Conservation (phyloP, 2,113 vertebrate genomes). For the Lampris megalopsis region DNA sequence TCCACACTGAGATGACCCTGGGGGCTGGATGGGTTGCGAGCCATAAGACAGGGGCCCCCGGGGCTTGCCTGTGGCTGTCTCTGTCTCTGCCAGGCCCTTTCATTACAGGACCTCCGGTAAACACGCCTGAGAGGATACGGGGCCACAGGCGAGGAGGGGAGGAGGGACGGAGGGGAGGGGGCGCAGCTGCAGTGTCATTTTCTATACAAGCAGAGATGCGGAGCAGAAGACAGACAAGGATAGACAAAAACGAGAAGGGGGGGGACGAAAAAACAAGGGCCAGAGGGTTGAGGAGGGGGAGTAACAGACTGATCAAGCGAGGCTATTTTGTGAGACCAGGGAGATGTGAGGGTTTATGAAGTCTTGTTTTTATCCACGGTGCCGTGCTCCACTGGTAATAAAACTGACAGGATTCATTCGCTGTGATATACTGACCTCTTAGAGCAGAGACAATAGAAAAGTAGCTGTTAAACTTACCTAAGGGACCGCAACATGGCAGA, state of each 20-base stretch:
- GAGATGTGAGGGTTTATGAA: slow-evolving; percentile 83
- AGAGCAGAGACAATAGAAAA: slow-evolving; percentile 86
- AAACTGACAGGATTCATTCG: slow-evolving; percentile 87
- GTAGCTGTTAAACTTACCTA: slow-evolving; percentile 86
- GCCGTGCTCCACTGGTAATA: slow-evolving; percentile 84
- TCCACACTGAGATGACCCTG: slow-evolving; percentile 77
- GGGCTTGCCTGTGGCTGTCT: slow-evolving; percentile 79
- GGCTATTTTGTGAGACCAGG: slow-evolving; percentile 82
- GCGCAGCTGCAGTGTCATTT: slow-evolving; percentile 70
- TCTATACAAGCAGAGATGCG: slow-evolving; percentile 66
- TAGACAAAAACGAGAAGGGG: slow-evolving; percentile 45
- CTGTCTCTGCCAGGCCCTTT: slow-evolving; percentile 75
- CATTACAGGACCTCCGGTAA: slow-evolving; percentile 78
- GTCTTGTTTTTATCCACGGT: slow-evolving; percentile 84
- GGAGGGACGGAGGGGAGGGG: slow-evolving; percentile 7
- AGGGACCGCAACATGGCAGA: slow-evolving; percentile 75
- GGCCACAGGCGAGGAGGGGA: slow-evolving; percentile 44
- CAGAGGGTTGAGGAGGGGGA: slow-evolving; percentile 42
- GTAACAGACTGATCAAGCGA: slow-evolving; percentile 83
- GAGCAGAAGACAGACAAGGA: slow-evolving; percentile 61
- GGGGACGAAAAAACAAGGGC: slow-evolving; percentile 42
- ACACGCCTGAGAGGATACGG: slow-evolving; percentile 61
- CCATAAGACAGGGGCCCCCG: slow-evolving; percentile 66
- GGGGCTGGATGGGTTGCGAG: slow-evolving; percentile 65
- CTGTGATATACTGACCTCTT: slow-evolving; percentile 87